Evolutionary conservation across 1,140 invertebrate species (phyloP), one percentile per base, ranked within the genome.

Genomic region (Anagrus nilaparvatae): DNA sequence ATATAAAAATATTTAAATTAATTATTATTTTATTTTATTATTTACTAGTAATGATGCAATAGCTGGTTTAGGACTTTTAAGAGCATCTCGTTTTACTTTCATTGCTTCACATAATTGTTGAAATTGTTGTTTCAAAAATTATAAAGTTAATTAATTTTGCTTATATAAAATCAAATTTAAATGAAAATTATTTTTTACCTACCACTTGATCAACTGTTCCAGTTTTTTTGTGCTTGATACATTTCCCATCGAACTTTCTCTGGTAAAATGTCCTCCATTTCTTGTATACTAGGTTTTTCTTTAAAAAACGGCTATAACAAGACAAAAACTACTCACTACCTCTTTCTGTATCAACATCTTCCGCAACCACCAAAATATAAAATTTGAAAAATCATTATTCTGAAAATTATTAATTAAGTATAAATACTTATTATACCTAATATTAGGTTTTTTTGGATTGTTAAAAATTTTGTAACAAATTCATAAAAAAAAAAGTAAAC

Each of bases 261-360:
- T 14, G 74, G 74, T 2, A 76, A 79, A 4, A 75, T 34, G 51
- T 81, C 77, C n/a, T 70, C 57, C 51, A 79, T 70, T 2, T 74
- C 75, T 3, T 77, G 76, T 46, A 79, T 73, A 27, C 61, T 65
- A 3, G 70, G 64, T 49, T 72, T 73, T 29, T 76, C 76, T 56
- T 75, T 77, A 44, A 77, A 75, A 1, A 78, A n/a, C n/a, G 78
- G 7, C 72, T 70, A 55, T 75, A 81, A 46, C 70, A 74, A 1
- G 77, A 76, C 0, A 79, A 49, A 3, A 76, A 50, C 79, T 78
- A 81, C 50, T 79, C 77, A 2, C 70, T 68, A 21, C 77, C 76
- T 46, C 72, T 70, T 50, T 80, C 70, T 0, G 67, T 70, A 19
- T 57, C 54, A 16, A 76, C 60, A 49, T 81, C 78, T 35, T 69